Conservation (phyloP, 2,888 invertebrate genomes). For the Dynastes hyllus region DNA sequence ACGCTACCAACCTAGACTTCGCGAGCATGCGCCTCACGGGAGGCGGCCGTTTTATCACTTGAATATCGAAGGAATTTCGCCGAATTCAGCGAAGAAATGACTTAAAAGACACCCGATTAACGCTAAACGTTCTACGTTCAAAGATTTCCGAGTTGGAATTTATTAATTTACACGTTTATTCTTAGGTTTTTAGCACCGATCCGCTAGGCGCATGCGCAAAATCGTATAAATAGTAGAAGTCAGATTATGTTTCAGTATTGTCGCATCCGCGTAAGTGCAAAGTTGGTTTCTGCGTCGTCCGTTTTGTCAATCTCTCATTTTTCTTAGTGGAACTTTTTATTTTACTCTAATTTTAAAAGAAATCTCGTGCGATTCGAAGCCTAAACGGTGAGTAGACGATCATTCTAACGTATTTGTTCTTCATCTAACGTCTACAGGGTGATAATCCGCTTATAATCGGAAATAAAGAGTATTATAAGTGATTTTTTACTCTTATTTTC, state of each 20-base stretch:
- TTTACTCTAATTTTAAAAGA: slow-evolving; percentile 21
- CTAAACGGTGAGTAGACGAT: slow-evolving; percentile 35
- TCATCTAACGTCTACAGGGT: background rate
- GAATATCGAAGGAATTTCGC: slow-evolving; percentile 4
- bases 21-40: slow-evolving; percentile 26
- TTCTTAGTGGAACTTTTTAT: slow-evolving; percentile 33
- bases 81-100: background rate
- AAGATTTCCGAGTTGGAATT: background rate
- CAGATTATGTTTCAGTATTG: slow-evolving; percentile 60
- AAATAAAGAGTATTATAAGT: background rate
- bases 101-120: background rate
- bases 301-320: slow-evolving; percentile 15
- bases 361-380: slow-evolving; percentile 29
- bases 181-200: slow-evolving; percentile 26
- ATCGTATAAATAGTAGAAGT: slow-evolving; percentile 54
- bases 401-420: background rate
- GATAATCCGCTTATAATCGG: background rate
- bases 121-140: background rate
- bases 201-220: slow-evolving; percentile 55
- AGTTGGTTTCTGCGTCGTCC: slow-evolving; percentile 20
- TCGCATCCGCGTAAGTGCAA: slow-evolving; percentile 32
- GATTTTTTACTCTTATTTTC: slow-evolving; percentile 15
- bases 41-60: background rate
- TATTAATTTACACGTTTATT: slow-evolving; percentile 10
- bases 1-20: slow-evolving; percentile 1